Base-by-base conservation (phyloP, 2,113 vertebrate species). In the Clarias gariepinus region DNA sequence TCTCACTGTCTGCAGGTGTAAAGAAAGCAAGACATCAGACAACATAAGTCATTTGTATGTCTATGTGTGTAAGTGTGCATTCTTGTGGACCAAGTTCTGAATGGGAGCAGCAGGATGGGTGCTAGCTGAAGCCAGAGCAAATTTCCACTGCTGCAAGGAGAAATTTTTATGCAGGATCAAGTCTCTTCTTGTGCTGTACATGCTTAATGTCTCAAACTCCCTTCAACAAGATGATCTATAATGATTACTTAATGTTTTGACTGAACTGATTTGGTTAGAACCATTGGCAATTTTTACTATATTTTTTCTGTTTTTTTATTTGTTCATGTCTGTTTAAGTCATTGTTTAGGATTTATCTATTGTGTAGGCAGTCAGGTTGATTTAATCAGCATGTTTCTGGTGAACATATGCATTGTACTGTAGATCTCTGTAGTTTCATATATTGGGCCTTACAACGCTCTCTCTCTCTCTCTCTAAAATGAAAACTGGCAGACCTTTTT, bases 111-210 rank as follows among this genome's bases (percentile, higher is more conserved):
- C 41, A 60, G 53, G 63, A 69, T 58, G 57, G 41, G 41, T 47
- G 55, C 21, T n/a, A 58, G 30, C 8, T 53, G 13, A 28, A 60
- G 76, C 82, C 82, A 82, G 69, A 76, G 82, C 82, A 89, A 87
- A 81, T 87, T 87, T 87, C 78, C 83, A 89, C 30, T 82, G 82
- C 55, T 58, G 19, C 63, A 30, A 11, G 52, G 68, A 47, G 33
- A 84, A 69, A n/a, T 55, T 19, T 57, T 79, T 66, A 25, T 15
- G 2, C 33, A 47, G 78, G n/a, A 78, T 88, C 81, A 81, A 41
- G 81, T 66, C 41, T 71, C 47, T 81, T 41, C 30, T 64, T n/a
- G n/a, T n/a, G n/a, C n/a, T 30, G 57, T 81, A 11, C 33, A 55
- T 28, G 25, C 60, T 57, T 74, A 84, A 47, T 33, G 28, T 57